Conservation (phyloP, 2,113 vertebrate species). For the Pteruthius melanotis region DNA sequence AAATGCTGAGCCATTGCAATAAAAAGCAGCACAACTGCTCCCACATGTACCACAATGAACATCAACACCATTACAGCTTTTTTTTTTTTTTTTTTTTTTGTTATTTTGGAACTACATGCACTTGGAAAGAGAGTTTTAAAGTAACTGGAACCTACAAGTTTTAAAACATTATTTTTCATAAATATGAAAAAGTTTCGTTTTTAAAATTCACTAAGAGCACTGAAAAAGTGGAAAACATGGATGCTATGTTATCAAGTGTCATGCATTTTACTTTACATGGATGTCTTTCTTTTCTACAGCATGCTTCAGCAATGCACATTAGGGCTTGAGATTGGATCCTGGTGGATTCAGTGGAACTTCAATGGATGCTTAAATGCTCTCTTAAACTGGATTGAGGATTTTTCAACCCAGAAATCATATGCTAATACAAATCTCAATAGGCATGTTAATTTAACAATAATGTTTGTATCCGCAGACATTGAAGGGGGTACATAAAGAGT, state of each 20-base stretch:
- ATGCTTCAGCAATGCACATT: background rate
- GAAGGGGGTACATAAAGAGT: background rate
- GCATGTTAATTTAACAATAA: background rate
- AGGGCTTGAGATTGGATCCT: background rate
- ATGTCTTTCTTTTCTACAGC: background rate
- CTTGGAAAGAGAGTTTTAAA: background rate
- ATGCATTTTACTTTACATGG: background rate
- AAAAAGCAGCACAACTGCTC: background rate
- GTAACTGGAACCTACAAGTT: background rate
- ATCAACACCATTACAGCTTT: background rate
- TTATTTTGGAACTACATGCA: constrained; percentile 13
- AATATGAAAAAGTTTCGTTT: background rate
- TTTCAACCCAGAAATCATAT: background rate
- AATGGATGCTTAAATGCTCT: background rate
- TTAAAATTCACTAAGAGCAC: background rate
- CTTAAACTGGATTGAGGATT: background rate
- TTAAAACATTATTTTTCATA: background rate
- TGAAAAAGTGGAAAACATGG: background rate
- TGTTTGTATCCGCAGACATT: background rate
- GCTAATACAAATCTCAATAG: background rate
- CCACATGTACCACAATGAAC: background rate
- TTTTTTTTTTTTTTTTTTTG: background rate
- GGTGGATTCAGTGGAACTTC: background rate
- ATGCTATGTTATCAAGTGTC: background rate
- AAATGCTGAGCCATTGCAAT: background rate